Conservation (phyloP, 2,113 vertebrate species). For the Paradoxurus hermaphroditus region DNA sequence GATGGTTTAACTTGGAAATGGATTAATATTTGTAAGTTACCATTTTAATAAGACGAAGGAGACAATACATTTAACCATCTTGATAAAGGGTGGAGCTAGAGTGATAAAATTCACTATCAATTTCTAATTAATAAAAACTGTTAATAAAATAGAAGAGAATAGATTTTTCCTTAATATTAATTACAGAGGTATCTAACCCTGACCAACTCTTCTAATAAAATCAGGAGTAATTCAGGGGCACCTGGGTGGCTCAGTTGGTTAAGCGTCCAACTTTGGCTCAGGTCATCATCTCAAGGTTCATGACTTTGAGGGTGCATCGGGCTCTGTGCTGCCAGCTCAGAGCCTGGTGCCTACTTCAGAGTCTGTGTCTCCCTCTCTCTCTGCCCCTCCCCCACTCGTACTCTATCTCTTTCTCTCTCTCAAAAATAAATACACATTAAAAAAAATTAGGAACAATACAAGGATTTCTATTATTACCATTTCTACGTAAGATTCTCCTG, state of each 20-base stretch:
- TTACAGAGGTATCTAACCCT: not conserved
- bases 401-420: too few species aligned
- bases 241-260: too few species aligned
- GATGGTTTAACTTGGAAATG: not conserved
- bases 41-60: not conserved
- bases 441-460: not conserved
- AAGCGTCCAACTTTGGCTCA: too few species aligned
- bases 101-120: not conserved
- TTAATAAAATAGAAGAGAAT: not conserved
- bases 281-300: too few species aligned
- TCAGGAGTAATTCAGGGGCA: not conserved
- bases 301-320: too few species aligned
- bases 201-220: not conserved
- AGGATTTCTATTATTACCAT: not conserved
- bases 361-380: too few species aligned
- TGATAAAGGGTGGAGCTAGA: not conserved
- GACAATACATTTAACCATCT: not conserved
- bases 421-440: too few species aligned
- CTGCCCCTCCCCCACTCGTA: too few species aligned
- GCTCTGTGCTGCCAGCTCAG: too few species aligned
- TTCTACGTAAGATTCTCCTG: conserved; percentile 23
- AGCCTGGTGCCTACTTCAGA: too few species aligned
- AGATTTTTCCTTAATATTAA: not conserved
- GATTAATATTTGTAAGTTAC: not conserved
- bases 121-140: not conserved